Evolutionary conservation across 2,888 invertebrate genomes (phyloP).

Genomic region (Lasiommata megera): DNA sequence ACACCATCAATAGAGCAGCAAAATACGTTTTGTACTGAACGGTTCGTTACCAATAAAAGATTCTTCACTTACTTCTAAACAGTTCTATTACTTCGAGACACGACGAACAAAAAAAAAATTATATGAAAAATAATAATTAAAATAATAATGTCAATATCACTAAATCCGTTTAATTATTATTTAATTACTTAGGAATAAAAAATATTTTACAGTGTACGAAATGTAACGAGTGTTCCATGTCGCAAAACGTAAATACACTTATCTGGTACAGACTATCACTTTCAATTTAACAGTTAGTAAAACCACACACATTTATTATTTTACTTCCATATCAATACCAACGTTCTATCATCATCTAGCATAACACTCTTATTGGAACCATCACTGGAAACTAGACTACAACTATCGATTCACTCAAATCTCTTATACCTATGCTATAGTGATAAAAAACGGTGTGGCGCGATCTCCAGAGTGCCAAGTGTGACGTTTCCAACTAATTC

Average conservation of each 20-base stretch:
- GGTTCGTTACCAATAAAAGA: constrained; percentile 16
- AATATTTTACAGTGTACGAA: constrained; percentile 68
- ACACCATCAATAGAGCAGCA: constrained; percentile 56
- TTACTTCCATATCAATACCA: neutral
- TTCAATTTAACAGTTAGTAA: constrained; percentile 43
- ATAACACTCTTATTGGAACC: constrained; percentile 21
- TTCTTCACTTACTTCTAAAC: constrained; percentile 1
- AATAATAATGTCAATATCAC: constrained; percentile 1
- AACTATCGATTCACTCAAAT: neutral
- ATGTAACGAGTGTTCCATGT: constrained; percentile 71
- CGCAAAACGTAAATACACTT: constrained; percentile 61
- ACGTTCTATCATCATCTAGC: neutral
- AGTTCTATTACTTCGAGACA: constrained; percentile 16
- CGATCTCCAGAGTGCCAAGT: no score
- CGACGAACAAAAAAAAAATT: neutral
- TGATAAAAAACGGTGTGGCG: no score
- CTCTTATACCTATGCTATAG: neutral
- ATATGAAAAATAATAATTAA: neutral
- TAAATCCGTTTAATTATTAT: constrained; percentile 14
- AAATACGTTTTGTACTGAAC: constrained; percentile 51
- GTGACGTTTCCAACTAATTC: no score
- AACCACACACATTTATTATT: constrained; percentile 21
- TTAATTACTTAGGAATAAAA: constrained; percentile 30
- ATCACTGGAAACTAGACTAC: constrained; percentile 23
- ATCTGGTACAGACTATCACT: constrained; percentile 61